These are phyloP conservation scores for Gila robusta DNA, from an alignment of 2,797 vertebrate genomes.

Conservation along the genomic window DNA sequence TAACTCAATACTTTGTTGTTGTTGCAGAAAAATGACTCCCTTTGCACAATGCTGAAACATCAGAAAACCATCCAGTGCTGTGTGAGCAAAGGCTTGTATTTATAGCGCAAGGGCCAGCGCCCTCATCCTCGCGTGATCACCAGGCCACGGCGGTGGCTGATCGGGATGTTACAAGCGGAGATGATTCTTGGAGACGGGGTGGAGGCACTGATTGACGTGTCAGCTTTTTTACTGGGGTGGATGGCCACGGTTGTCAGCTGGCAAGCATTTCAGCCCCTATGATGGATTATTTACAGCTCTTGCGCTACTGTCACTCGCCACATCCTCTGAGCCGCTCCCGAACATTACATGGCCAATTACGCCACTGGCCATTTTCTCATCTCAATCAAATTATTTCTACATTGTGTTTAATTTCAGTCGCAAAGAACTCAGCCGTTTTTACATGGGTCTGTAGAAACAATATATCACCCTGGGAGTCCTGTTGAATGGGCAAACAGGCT, in stretches of 20 bases:
- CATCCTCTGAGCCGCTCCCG: constrained; percentile 38
- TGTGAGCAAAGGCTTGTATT: constrained; percentile 25
- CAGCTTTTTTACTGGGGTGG: constrained; percentile 35
- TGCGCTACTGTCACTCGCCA: constrained; percentile 2
- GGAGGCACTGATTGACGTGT: constrained; percentile 38
- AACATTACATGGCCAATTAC: constrained; percentile 63
- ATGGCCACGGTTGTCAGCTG: constrained; percentile 34
- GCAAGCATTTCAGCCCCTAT: background rate
- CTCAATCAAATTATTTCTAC: constrained; percentile 53
- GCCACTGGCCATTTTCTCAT: constrained; percentile 48
- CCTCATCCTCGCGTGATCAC: background rate
- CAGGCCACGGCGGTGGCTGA: background rate
- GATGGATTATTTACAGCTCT: constrained; percentile 56
- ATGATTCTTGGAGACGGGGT: constrained; percentile 27
- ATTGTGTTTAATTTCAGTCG: constrained; percentile 56
- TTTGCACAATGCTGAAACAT: constrained; percentile 26
- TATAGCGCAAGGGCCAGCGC: background rate
- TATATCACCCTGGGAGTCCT: constrained; percentile 39
- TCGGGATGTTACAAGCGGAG: background rate
- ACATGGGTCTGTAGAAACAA: constrained; percentile 38
- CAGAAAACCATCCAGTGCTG: constrained; percentile 22
- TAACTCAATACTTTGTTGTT: constrained; percentile 20
- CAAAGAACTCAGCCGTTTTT: constrained; percentile 49
- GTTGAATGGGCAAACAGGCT: constrained; percentile 43
- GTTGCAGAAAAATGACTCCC: constrained; percentile 12